A percentile compares a stretch with the other conserved stretches of the same genome.
Evolutionary conservation across 2,888 invertebrate genomes (phyloP).

Genomic region (Tetheella fluctuosa): DNA sequence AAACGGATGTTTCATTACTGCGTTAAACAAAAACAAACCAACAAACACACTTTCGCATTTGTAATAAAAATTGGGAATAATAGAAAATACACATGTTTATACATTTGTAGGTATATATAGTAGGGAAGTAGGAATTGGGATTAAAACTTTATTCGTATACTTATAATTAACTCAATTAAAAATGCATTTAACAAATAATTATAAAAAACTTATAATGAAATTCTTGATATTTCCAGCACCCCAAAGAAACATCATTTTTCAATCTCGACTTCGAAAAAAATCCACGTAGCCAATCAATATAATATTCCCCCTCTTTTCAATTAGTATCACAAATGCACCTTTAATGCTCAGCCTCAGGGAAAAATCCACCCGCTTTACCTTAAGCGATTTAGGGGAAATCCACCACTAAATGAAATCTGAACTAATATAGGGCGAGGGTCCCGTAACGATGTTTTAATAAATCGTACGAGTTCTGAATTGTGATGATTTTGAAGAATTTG

Average conservation of each 20-base stretch:
- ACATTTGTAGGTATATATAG: too few species aligned
- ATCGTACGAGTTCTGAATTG: slow-evolving; percentile 8
- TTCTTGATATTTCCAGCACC: background rate
- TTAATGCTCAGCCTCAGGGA: slow-evolving; percentile 66
- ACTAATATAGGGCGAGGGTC: slow-evolving; percentile 40
- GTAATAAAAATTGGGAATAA: too few species aligned
- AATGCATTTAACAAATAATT: too few species aligned
- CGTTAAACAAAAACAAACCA: too few species aligned
- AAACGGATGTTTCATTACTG: too few species aligned
- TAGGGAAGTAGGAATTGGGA: too few species aligned
- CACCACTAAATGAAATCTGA: slow-evolving; percentile 30
- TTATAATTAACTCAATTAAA: too few species aligned
- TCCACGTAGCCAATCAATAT: slow-evolving; percentile 59
- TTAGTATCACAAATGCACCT: slow-evolving; percentile 76
- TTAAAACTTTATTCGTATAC: too few species aligned
- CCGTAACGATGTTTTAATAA: slow-evolving; percentile 50
- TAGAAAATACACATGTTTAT: too few species aligned
- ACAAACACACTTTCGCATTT: too few species aligned
- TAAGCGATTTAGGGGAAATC: slow-evolving; percentile 72
- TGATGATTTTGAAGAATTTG: slow-evolving; percentile 2
- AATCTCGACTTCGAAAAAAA: slow-evolving; percentile 24
- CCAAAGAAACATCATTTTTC: background rate
- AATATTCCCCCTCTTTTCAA: slow-evolving; percentile 67
- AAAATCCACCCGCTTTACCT: slow-evolving; percentile 67
- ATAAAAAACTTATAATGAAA: background rate